Conservation (phyloP, 2,888 invertebrate genomes). For the Dicycla oo region DNA sequence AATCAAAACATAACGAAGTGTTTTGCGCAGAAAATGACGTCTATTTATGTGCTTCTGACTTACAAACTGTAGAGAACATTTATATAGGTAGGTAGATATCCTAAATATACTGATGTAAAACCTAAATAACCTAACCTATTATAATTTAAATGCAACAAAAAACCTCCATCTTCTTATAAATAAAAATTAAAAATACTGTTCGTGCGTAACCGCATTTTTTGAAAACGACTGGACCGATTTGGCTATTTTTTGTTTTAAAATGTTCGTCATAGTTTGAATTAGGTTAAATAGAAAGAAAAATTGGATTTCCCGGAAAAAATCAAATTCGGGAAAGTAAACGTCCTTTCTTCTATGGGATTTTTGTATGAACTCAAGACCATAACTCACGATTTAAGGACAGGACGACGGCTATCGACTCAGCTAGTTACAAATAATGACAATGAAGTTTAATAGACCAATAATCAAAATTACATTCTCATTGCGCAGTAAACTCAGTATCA, state of each 20-base stretch:
- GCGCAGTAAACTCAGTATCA: background rate
- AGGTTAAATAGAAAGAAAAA: background rate
- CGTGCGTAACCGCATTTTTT: background rate
- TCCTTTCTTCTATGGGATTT: background rate
- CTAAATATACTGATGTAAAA: background rate
- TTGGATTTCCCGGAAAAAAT: no score
- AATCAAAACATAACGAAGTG: background rate
- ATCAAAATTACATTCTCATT: background rate
- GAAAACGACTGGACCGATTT: background rate
- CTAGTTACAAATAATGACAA: no score
- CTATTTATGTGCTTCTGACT: background rate
- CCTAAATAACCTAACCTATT: background rate
- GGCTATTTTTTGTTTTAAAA: no score
- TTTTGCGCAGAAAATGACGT: background rate
- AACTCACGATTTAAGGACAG: background rate
- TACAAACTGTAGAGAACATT: background rate
- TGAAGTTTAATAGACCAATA: background rate
- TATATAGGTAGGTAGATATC: background rate
- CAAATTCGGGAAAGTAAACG: background rate
- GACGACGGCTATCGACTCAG: background rate
- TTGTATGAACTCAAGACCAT: background rate
- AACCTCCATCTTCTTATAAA: background rate
- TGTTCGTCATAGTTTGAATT: no score
- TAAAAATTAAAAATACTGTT: background rate
- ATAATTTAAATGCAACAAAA: background rate